phyloP scores from a whole-genome alignment of 2,113 vertebrate species.

The Rhombomys opimus region DNA sequence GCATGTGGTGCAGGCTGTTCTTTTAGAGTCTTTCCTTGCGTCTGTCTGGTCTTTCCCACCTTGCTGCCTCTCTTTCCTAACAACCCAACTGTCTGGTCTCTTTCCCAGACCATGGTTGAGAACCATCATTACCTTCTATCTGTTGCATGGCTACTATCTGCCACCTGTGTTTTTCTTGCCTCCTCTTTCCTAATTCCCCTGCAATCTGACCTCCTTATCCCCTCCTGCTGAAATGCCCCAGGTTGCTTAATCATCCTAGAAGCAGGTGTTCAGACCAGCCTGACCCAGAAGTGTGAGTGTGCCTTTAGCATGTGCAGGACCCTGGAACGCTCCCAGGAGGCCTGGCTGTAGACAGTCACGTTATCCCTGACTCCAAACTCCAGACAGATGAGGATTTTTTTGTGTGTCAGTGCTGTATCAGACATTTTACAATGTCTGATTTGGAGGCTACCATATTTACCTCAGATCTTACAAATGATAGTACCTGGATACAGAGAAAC shows the following conservation, averaged over 20 bases:
- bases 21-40: not conserved
- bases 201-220: not conserved
- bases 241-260: not conserved
- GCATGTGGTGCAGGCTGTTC: accelerated
- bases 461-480: not conserved
- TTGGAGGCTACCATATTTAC: not conserved
- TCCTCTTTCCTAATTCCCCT: not conserved
- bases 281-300: too few relatives aligned
- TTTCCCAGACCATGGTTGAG: not conserved
- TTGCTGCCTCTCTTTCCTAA: not conserved
- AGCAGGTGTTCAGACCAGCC: not conserved
- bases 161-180: not conserved
- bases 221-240: not conserved
- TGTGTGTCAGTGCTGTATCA: not conserved
- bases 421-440: not conserved
- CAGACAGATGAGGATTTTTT: not conserved
- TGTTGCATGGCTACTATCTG: not conserved
- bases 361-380: not conserved
- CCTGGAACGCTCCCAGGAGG: not conserved
- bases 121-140: not conserved
- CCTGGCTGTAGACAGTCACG: not conserved
- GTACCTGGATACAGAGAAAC: not conserved
- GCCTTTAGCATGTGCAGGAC: not conserved
- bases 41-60: not conserved
- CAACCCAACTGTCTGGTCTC: not conserved